phyloP scores from a whole-genome alignment of 2,797 vertebrate genomes.

The Acanthurus leucopareius region DNA sequence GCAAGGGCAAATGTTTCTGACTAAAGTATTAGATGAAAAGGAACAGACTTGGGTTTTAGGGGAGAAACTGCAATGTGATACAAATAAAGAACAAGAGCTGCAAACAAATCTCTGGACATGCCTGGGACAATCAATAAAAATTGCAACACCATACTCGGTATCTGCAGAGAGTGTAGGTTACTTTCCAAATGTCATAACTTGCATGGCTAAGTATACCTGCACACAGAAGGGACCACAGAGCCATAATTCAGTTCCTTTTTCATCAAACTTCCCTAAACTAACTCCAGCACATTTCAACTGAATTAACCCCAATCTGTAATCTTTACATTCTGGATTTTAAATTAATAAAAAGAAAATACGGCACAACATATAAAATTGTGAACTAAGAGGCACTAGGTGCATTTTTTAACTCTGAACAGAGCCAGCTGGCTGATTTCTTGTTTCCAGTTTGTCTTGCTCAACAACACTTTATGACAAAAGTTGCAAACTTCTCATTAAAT shows the following conservation, averaged over 20 bases:
- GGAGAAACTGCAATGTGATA: conserved; percentile 10
- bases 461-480: too few species aligned
- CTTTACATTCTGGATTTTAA: too few species aligned
- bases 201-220: not conserved
- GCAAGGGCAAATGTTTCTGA: conserved; percentile 29
- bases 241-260: not conserved
- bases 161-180: not conserved
- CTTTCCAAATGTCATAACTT: not conserved
- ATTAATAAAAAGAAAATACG: too few species aligned
- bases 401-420: too few species aligned
- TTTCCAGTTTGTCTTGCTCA: too few species aligned
- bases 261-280: too few species aligned
- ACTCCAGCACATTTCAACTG: too few species aligned
- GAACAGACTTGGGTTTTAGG: not conserved
- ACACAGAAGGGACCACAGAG: not conserved
- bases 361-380: too few species aligned
- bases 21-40: conserved; percentile 19
- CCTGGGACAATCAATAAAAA: conserved; percentile 7
- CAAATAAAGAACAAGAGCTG: conserved; percentile 12
- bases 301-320: too few species aligned
- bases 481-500: too few species aligned
- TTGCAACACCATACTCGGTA: not conserved
- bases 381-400: too few species aligned
- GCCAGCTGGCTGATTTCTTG: too few species aligned
- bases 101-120: not conserved